Evolutionary conservation across 2,888 invertebrate genomes (phyloP), one percentile per base, ranked within the genome.

Genomic region (Periphyllus acericola): DNA sequence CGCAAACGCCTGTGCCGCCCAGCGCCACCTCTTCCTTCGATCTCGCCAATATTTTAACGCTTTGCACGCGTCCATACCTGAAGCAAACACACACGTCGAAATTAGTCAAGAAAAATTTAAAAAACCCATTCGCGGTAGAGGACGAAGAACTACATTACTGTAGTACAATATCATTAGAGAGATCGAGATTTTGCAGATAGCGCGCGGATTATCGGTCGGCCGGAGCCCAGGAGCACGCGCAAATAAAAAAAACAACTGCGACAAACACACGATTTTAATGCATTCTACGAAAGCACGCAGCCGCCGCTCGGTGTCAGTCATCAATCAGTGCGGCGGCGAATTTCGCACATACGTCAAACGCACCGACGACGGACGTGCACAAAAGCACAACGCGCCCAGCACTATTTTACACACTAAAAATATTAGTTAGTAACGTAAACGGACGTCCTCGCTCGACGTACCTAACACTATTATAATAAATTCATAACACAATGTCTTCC

Each of bases 41-140:
- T 91, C 87, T 87, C 87, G 87, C 80, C 94, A 97, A 94, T 93
- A 97, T 94, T 93, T 97, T 97, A 94, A 97, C 97, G 94, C 96
- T 97, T 94, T 98, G 98, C 93, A 98, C 97, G 94, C 97, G 97
- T 94, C 97, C 97, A 97, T 97, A 97, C 94, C 97, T 97, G 94
- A 89, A 94, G 94, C 91, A 90, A 89, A 78, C 40, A 71, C 36
- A 83, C 74, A 21, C 71, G 36, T 34, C 32, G 68, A 36, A 32
- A 68, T 87, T 76, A 71, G 52, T 34, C 25, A 46, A 9, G 11
- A 46, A 46, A 46, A 55, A 55, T 46, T 66, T 66, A 4, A 55
- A 25, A 60, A 60, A 60, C 25, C 21, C 60, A 60, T 71, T n/a
- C 0, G 29, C 71, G 29, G 72, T 72, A 55, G 71, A 82, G 40